Evolutionary conservation across 2,797 vertebrate genomes (phyloP).

Genomic region (Fratercula arctica): DNA sequence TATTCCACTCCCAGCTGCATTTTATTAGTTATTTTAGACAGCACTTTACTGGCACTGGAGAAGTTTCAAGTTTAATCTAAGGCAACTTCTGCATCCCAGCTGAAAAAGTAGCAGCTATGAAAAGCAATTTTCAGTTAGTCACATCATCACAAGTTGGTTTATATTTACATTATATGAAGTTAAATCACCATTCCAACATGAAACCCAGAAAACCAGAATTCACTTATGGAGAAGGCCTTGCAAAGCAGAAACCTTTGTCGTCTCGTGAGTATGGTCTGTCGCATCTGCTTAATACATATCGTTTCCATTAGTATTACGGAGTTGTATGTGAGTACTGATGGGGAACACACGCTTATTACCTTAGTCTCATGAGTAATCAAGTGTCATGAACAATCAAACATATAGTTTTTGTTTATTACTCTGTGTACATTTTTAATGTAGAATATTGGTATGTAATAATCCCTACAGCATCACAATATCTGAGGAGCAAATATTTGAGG

Average conservation of each 20-base stretch:
- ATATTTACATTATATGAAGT: constrained; percentile 14
- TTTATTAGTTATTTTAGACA: constrained; percentile 39
- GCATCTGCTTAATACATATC: not conserved
- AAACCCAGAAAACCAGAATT: constrained; percentile 11
- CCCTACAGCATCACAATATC: not conserved
- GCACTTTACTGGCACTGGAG: constrained; percentile 12
- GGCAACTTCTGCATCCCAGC: constrained; percentile 39
- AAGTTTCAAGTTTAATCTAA: constrained; percentile 49
- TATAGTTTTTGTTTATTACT: not conserved
- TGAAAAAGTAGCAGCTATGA: constrained; percentile 67
- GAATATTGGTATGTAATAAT: not conserved
- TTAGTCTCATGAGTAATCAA: not conserved
- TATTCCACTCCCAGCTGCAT: constrained; percentile 2
- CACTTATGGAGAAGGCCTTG: not conserved
- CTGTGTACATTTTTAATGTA: not conserved
- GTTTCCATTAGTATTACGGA: not conserved
- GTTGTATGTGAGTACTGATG: not conserved
- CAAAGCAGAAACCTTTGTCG: not conserved
- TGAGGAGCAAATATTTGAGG: not conserved
- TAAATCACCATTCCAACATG: not conserved
- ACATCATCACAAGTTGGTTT: constrained; percentile 47
- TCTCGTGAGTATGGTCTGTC: not conserved
- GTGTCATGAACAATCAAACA: not conserved
- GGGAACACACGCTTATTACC: not conserved
- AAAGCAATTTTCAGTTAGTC: constrained; percentile 65